Base-by-base conservation (phyloP, 2,888 invertebrate species). In the Deilephila elpenor region DNA sequence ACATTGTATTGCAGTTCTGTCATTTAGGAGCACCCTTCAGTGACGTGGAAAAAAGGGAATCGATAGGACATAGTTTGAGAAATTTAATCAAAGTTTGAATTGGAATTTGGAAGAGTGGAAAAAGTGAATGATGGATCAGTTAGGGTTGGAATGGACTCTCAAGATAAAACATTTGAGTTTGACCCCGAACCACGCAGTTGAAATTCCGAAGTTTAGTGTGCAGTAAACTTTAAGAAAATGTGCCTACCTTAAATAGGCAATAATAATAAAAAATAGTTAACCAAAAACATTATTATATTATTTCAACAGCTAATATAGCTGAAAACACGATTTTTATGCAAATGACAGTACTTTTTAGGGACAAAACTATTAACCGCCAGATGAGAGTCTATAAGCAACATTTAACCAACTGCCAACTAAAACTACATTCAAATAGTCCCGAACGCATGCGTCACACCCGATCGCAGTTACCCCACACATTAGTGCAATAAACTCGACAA, bases 401-500 rank as follows among this genome's bases (percentile, higher is more conserved):
- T 51, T 67, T 51, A 67, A 67, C 67, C 51, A 37, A 62, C 62
- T 62, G 62, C 67, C 20, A 44, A 37, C 19, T 56, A 25, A 67
- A 67, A 25, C 60, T 67, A 67, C 67, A 11, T 67, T 67, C 67
- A 51, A 67, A 67, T 67, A 25, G 67, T 67, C 25, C 51, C n/a
- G 25, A 72, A 59, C 61, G 25, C 62, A 34, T 71, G 71, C 64
- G 71, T 71, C 62, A 74, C 71, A 71, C 74, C 71, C 71, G 64
- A 56, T 62, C 70, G 70, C 60, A 29, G 82, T 88, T 89, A 89
- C 92, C 91, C 93, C 88, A 88, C 89, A 88, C 92, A 92, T 93
- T 93, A 92, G 91, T 89, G 92, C 92, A 91, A 89, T 92, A 92
- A 93, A 92, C 93, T 92, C 87, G 91, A 93, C 93, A 91, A 93